Evolutionary conservation across 2,113 vertebrate genomes (phyloP).

Genomic region (Strix aluco): DNA sequence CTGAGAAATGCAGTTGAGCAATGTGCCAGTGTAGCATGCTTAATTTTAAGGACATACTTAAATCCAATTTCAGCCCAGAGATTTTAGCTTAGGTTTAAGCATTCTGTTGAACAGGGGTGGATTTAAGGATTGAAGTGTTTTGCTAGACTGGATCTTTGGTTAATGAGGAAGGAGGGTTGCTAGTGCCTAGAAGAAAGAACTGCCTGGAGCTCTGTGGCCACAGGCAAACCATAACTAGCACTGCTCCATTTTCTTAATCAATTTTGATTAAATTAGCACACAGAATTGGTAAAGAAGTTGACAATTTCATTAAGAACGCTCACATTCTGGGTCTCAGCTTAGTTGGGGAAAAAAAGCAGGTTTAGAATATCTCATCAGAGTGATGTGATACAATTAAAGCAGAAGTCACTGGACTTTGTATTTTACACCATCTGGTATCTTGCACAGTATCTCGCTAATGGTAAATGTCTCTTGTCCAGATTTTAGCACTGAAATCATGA

Average conservation of each 20-base stretch:
- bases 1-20: not conserved
- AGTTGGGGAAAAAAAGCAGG: not conserved
- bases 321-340: not conserved
- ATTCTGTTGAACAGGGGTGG: not conserved
- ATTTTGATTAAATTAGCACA: not conserved
- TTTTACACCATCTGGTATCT: not conserved
- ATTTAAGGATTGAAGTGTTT: constrained; percentile 54
- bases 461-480: not conserved
- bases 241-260: not conserved
- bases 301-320: not conserved
- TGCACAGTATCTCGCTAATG: not conserved
- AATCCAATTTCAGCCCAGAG: constrained; percentile 24
- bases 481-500: not conserved
- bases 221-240: not conserved
- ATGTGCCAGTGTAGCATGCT: not conserved
- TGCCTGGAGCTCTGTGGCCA: not conserved
- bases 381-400: not conserved
- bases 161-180: constrained; percentile 3
- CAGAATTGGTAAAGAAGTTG: not conserved
- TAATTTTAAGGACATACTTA: constrained; percentile 32
- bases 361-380: not conserved
- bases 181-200: not conserved
- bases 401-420: not conserved
- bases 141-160: constrained; percentile 4
- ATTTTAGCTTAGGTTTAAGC: constrained; percentile 25